A percentile compares a stretch with the other conserved stretches of the same genome.
phyloP scores from a whole-genome alignment of 1,140 invertebrate species.

The Brachionus rotundiformis region DNA sequence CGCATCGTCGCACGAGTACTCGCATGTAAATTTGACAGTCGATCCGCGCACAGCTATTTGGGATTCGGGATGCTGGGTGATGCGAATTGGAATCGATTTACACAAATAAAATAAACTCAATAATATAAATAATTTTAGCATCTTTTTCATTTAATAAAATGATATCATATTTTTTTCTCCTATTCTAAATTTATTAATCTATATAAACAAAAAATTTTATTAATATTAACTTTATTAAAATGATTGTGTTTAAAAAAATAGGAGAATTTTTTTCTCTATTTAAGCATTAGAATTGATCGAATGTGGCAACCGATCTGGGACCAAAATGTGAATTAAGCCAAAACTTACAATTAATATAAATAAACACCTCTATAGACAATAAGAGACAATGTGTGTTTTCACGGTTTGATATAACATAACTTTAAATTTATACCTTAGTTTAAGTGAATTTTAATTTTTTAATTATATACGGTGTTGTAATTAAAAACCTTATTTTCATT shows the following conservation, averaged over 20 bases:
- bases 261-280: no score
- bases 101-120: neutral
- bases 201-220: no score
- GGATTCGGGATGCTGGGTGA: neutral
- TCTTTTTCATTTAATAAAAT: no score
- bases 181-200: neutral
- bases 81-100: neutral
- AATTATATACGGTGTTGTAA: conserved; percentile 24
- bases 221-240: no score
- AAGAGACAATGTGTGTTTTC: conserved; percentile 19
- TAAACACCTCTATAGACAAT: conserved; percentile 20
- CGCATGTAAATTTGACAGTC: neutral
- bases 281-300: no score
- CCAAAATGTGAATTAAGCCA: conserved; percentile 17
- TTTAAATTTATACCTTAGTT: conserved; percentile 22
- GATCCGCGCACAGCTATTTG: neutral
- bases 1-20: neutral
- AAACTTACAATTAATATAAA: conserved; percentile 13
- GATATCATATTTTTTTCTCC: neutral
- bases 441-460: conserved; percentile 17
- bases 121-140: neutral
- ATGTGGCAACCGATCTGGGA: neutral
- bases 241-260: no score
- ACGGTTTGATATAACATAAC: conserved; percentile 34
- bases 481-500: conserved; percentile 33